Evolutionary conservation across 2,797 vertebrate genomes (phyloP).

Genomic region (Syngnathus acus): DNA sequence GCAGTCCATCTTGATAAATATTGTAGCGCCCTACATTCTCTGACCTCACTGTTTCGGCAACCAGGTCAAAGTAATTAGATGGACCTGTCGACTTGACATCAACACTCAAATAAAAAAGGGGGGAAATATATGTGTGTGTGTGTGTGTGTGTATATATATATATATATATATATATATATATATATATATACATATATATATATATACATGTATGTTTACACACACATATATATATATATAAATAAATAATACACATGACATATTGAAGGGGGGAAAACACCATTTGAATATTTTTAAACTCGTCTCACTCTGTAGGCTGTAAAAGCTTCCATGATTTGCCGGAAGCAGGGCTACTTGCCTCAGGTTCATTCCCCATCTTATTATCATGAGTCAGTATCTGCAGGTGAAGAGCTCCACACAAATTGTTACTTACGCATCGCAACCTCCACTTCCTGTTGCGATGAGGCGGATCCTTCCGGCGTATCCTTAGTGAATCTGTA

Average conservation of each 20-base stretch:
- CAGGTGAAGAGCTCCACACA: neutral
- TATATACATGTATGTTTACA: too few relatives aligned
- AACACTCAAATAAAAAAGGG: neutral
- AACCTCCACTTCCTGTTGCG: neutral
- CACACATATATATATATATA: too few relatives aligned
- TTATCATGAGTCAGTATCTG: neutral
- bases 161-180: too few relatives aligned
- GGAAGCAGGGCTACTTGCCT: neutral
- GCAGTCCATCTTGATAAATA: conserved; percentile 43
- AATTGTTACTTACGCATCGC: neutral
- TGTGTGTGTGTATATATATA: too few relatives aligned
- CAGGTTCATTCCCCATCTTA: neutral
- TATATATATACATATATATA: too few relatives aligned
- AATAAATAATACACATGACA: too few relatives aligned
- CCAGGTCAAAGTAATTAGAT: conserved; percentile 21
- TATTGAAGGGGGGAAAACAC: too few relatives aligned
- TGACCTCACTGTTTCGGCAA: conserved; percentile 14
- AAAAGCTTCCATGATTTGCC: neutral
- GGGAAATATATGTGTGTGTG: too few relatives aligned
- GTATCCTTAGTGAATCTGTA: neutral
- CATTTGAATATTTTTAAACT: too few relatives aligned
- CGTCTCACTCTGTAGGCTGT: too few relatives aligned
- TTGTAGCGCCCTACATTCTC: conserved; percentile 32
- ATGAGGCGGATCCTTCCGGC: neutral
- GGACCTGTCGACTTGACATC: neutral